phyloP scores from a whole-genome alignment of 2,113 vertebrate genomes.

The Trochalopteron elliotii region DNA sequence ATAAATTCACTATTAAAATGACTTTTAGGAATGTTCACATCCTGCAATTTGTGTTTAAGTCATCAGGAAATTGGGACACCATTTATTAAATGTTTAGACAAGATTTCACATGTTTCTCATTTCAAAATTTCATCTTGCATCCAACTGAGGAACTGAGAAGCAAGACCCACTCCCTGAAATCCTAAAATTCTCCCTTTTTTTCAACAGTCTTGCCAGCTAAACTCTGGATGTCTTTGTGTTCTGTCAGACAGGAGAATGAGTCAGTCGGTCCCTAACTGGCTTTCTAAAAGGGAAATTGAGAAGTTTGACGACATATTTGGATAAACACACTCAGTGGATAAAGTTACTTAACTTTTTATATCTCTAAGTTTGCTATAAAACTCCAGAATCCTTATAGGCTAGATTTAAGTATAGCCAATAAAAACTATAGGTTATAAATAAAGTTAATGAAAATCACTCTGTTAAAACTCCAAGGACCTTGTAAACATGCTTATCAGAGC shows the following conservation, averaged over 20 bases:
- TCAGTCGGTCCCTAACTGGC: conserved; percentile 66
- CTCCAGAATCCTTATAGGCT: conserved; percentile 56
- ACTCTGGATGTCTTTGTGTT: conserved; percentile 52
- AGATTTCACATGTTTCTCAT: conserved; percentile 14
- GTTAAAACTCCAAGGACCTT: conserved; percentile 48
- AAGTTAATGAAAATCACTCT: conserved; percentile 39
- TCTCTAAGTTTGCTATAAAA: conserved; percentile 48
- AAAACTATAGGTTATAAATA: conserved; percentile 58
- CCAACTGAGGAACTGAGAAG: conserved; percentile 14
- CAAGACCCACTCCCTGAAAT: conserved; percentile 34
- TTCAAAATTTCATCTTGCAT: not conserved
- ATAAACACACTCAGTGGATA: conserved; percentile 67
- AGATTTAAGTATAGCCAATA: conserved; percentile 51
- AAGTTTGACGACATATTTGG: conserved; percentile 66
- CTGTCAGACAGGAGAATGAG: conserved; percentile 57
- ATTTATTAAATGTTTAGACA: not conserved
- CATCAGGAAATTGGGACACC: not conserved
- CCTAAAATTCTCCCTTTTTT: conserved; percentile 23
- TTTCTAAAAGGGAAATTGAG: conserved; percentile 69
- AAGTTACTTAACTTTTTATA: conserved; percentile 66
- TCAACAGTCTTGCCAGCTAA: conserved; percentile 41
- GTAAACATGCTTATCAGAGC: conserved; percentile 25
- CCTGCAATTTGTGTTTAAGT: not conserved
- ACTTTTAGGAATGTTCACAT: not conserved
- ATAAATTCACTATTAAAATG: not conserved